Evolutionary conservation across 1,140 invertebrate species (phyloP), one percentile per base, ranked within the genome.

Genomic region (Plectrocnemia conspersa): DNA sequence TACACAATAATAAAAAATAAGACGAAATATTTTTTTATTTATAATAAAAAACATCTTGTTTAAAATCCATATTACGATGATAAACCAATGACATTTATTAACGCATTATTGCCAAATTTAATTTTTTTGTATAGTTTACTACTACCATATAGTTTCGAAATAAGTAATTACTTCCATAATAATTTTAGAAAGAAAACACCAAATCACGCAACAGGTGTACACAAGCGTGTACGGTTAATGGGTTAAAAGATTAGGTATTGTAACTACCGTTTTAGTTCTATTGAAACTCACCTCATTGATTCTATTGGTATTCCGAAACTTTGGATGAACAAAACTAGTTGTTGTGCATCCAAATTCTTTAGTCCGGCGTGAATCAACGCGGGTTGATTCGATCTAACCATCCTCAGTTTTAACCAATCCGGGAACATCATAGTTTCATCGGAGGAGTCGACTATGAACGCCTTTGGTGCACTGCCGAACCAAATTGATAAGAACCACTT

Each of bases 281-380:
- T n/a, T n/a, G n/a, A n/a, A n/a, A n/a, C n/a, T 42, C 11, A 74
- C 71, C 69, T 89, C 88, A 97, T 95, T 3, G 90, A 91, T 48
- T 80, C 76, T 0, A 94, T 86, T 0, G 94, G 94, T 57, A 97
- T 91, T 19, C 94, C 94, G 72, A 97, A 97, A 10, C 91, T 95
- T 70, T 97, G 93, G 38, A 97, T 91, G 68, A 97, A 97, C 2
- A 97, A 73, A 2, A 97, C 85, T n/a, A 97, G 76, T 67, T 97
- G 92, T 41, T 85, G 81, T 0, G 91, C 85, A 46, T 95, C 90
- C 19, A 97, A 70, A 64, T 93, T 92, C 49, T 83, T 78, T 2
- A 97, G 74, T 0, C 91, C 93, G 5, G 89, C 89, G 64, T 92
- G 87, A 10, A 97, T 84, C 5, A 97, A 74, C 41, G 84, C 72